phyloP scores from a whole-genome alignment of 2,797 vertebrate species.

The Lagodon rhomboides region DNA sequence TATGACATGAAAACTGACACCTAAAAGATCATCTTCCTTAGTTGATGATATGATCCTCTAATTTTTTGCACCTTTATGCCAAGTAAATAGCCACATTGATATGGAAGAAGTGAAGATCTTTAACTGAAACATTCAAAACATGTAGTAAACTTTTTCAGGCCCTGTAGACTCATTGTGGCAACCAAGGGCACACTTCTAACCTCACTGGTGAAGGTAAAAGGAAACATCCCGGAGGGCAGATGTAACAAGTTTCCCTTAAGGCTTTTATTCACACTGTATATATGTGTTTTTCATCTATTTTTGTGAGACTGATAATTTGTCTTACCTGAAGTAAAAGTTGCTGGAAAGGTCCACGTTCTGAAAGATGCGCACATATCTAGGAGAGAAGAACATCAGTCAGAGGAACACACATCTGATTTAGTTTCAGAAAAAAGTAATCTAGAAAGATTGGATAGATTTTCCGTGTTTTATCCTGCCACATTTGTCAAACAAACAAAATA shows the following conservation, averaged over 20 bases:
- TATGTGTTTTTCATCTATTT: neutral
- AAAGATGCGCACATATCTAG: constrained; percentile 97
- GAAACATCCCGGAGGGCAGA: no score
- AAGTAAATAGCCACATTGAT: neutral
- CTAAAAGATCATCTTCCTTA: neutral
- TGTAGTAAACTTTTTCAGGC: neutral
- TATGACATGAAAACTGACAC: neutral
- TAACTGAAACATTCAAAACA: neutral
- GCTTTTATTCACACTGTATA: no score
- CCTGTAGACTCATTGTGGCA: neutral
- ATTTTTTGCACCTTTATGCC: neutral
- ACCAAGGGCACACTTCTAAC: neutral
- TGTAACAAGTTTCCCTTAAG: no score
- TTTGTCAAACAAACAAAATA: neutral
- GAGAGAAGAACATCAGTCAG: constrained; percentile 28
- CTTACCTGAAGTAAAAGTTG: constrained; percentile 99
- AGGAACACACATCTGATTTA: neutral
- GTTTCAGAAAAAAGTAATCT: neutral
- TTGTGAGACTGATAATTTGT: neutral
- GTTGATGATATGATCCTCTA: neutral
- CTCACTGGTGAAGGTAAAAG: no score
- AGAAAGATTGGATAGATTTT: no score
- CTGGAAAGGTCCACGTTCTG: constrained; percentile 99
- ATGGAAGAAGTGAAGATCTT: neutral
- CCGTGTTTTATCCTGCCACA: neutral